Conservation (phyloP, 2,113 vertebrate genomes). For the Ictalurus punctatus region DNA sequence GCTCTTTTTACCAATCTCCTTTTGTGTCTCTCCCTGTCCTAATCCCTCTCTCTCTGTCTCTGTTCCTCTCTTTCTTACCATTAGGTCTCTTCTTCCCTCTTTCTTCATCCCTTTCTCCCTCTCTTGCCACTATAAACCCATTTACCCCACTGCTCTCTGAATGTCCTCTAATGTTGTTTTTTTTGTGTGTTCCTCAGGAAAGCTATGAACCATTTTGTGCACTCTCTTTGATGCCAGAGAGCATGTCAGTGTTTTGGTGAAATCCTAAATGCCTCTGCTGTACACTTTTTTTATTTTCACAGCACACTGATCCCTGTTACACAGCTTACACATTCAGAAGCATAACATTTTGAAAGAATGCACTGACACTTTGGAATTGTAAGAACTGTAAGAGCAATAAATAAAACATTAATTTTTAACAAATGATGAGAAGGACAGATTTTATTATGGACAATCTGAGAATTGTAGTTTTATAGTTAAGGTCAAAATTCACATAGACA, state of each 20-base stretch:
- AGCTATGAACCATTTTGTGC: neutral
- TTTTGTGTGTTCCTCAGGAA: neutral
- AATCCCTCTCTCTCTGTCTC: neutral
- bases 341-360: neutral
- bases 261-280: neutral
- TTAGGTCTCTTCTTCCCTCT: neutral
- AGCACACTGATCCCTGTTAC: neutral
- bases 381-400: neutral
- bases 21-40: neutral
- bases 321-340: neutral
- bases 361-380: neutral
- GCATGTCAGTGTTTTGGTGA: neutral
- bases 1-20: neutral
- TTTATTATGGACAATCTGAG: neutral
- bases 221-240: neutral
- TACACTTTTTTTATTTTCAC: conserved; percentile 6
- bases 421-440: neutral
- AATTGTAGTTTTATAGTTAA: neutral
- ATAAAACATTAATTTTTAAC: neutral
- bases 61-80: neutral
- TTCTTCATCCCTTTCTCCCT: neutral
- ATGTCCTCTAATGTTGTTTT: conserved; percentile 11
- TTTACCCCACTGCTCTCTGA: conserved; percentile 24
- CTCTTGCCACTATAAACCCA: conserved; percentile 19
- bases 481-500: neutral